phyloP scores from a whole-genome alignment of 1,140 invertebrate species.

The Paraescarpia echinospica region DNA sequence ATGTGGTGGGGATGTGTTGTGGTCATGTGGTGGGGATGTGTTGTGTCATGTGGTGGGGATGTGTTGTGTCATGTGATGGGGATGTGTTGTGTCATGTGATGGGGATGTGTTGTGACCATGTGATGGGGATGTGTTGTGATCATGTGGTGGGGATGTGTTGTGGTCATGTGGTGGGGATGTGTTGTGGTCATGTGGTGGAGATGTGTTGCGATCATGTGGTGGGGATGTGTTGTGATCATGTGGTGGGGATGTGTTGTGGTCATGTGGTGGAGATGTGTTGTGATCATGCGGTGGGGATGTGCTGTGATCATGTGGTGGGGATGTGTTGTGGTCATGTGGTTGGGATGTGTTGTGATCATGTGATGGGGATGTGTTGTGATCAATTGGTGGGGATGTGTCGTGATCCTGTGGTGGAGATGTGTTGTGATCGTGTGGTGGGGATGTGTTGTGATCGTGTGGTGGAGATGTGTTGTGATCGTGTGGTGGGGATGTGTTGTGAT shows the following conservation, averaged over 20 bases:
- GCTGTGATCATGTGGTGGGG: neutral
- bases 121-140: neutral
- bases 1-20: neutral
- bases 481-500: neutral
- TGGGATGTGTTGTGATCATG: neutral
- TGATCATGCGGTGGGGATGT: neutral
- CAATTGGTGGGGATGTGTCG: neutral
- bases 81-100: neutral
- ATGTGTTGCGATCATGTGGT: neutral
- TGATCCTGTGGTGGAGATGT: neutral
- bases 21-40: neutral
- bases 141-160: neutral
- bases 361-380: neutral
- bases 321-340: neutral
- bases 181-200: neutral
- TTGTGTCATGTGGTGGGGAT: neutral
- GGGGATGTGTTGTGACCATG: neutral
- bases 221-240: neutral
- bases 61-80: neutral
- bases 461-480: neutral
- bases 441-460: neutral
- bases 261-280: too few relatives aligned
- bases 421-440: too few relatives aligned
- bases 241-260: neutral
- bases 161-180: neutral